Evolutionary conservation across 2,888 invertebrate genomes (phyloP).

Genomic region (Caenorhabditis sp.): DNA sequence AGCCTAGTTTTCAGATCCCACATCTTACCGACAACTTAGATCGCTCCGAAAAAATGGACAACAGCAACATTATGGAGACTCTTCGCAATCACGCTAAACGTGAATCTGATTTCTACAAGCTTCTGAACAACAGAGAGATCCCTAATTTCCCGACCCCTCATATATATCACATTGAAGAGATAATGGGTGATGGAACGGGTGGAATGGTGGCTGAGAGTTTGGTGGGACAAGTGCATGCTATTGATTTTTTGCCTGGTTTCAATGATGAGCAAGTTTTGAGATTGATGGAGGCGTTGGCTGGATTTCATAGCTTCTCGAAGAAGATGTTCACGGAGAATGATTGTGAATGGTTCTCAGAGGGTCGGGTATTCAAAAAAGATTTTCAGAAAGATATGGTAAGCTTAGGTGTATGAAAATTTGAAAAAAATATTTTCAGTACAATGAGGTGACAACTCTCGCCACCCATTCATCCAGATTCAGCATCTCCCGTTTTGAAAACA

Average conservation of each 20-base stretch:
- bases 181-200: conserved; percentile 12
- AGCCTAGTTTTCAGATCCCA: conserved; percentile 12
- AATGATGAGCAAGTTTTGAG: conserved; percentile 12
- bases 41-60: not conserved
- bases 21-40: conserved; percentile 17
- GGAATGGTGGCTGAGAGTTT: conserved; percentile 32
- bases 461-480: conserved; percentile 8
- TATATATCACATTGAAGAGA: conserved; percentile 25
- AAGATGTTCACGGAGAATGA: not conserved
- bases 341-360: not conserved
- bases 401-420: too few species aligned
- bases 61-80: not conserved
- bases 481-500: conserved; percentile 16
- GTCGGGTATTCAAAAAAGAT: not conserved
- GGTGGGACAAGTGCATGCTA: conserved; percentile 9
- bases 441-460: conserved; percentile 7
- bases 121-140: conserved; percentile 9
- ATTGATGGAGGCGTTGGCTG: conserved; percentile 4
- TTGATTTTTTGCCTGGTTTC: conserved; percentile 28
- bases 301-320: not conserved
- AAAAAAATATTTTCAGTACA: conserved; percentile 22
- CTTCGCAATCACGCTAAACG: not conserved
- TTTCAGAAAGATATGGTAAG: not conserved
- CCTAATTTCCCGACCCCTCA: conserved; percentile 23
- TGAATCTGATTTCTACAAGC: conserved; percentile 31